phyloP scores from a whole-genome alignment of 1,140 invertebrate genomes.

The Portunus trituberculatus region DNA sequence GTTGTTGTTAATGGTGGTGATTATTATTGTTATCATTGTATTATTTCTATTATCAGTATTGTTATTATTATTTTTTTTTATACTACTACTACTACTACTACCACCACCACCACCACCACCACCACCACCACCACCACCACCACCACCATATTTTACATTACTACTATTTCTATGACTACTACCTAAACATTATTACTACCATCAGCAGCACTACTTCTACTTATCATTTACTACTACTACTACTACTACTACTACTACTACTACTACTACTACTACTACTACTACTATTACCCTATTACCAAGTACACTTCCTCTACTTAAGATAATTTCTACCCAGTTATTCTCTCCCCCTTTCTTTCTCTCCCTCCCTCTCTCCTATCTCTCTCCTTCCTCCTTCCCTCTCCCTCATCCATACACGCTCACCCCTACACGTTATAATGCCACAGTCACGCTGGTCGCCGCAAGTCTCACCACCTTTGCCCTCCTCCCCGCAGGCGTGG shows the following conservation, averaged over 20 bases:
- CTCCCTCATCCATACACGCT: background rate
- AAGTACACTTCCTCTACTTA: no score
- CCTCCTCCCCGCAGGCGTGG: conserved; percentile 63
- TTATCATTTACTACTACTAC: background rate
- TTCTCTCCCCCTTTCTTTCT: background rate
- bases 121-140: background rate
- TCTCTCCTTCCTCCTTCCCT: no score
- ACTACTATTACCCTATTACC: no score
- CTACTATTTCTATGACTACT: no score
- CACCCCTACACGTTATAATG: background rate
- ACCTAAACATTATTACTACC: no score
- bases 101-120: background rate
- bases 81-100: no score
- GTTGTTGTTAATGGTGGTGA: background rate
- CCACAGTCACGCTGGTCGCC: background rate
- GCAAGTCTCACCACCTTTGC: conserved; percentile 43
- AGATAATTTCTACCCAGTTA: background rate
- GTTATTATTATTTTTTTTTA: background rate
- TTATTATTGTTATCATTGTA: background rate
- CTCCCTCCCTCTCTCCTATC: background rate
- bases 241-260: no score
- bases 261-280: no score
- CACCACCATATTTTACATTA: no score
- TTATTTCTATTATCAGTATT: background rate
- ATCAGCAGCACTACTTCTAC: no score